Evolutionary conservation across 2,888 invertebrate species (phyloP), one percentile per base, ranked within the genome.

Genomic region (Peribatodes rhomboidaria): DNA sequence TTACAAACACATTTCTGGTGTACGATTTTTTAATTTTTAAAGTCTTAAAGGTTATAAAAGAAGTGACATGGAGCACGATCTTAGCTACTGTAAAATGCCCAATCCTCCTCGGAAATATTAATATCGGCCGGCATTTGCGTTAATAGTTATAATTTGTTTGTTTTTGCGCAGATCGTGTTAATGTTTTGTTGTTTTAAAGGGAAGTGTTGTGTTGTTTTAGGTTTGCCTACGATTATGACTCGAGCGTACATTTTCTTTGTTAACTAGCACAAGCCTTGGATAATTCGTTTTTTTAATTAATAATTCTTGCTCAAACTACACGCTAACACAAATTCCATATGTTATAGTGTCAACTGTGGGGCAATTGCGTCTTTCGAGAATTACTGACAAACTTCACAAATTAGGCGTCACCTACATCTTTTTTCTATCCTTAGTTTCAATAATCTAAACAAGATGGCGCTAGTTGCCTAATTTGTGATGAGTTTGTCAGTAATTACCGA

Each of bases 91-190:
- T 42, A 33, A 6, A 27, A 31, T 11, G 16, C 7, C 37, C 9
- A 13, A 41, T 27, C 79, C 83, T 81, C 84, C 79, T 79, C 80
- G 84, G 88, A 87, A 90, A 89, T 90, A 92, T 91, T 92, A 92
- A 92, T 92, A 92, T 89, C 87, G 84, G 84, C 76, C 83, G 82
- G 85, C 82, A 88, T 88, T 85, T 81, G 78, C 82, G 79, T 82
- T 90, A 87, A 88, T 89, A 84, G 84, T 86, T 84, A 83, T 86
- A 84, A 89, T 88, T 85, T 85, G 86, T 87, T 89, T 89, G 86
- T 86, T 84, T 84, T 78, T 73, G 68, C 71, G 33, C 53, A 33
- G 49, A 61, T 52, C 52, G 39, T 56, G 56, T 56, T 56, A 46
- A 60, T 67, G 58, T 63, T 66, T 54, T 67, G 61, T 65, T 70